These are phyloP conservation scores for Euproctis similis DNA, from an alignment of 2,888 invertebrate genomes.

Conservation along the genomic window DNA sequence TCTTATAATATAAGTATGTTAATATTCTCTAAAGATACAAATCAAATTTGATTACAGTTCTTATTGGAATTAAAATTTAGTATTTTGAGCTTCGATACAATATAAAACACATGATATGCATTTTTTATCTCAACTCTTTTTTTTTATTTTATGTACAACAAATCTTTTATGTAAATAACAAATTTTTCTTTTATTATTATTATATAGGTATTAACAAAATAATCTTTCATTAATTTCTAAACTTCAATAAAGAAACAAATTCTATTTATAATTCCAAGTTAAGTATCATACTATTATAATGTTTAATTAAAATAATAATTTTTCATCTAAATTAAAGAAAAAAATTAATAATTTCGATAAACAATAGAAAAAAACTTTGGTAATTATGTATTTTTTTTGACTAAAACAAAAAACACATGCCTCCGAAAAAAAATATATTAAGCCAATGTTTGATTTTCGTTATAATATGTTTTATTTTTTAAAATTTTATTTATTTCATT, in stretches of 20 bases:
- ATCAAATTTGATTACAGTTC: constrained; percentile 29
- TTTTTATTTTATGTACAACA: constrained; percentile 44
- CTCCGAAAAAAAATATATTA: too few relatives aligned
- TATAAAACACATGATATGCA: constrained; percentile 57
- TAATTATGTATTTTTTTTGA: constrained; percentile 45
- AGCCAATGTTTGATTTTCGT: too few relatives aligned
- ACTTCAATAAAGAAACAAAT: too few relatives aligned
- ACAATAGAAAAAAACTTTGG: constrained; percentile 38
- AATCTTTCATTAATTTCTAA: constrained; percentile 26
- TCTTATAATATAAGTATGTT: constrained; percentile 28
- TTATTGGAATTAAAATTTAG: constrained; percentile 43
- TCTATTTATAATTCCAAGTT: constrained; percentile 20
- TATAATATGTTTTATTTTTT: too few relatives aligned
- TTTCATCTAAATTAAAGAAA: constrained; percentile 12
- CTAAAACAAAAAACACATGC: constrained; percentile 32
- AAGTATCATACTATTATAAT: too few relatives aligned
- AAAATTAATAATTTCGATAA: constrained; percentile 22
- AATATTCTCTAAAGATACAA: constrained; percentile 27
- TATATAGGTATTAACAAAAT: constrained; percentile 58
- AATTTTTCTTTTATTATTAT: too few relatives aligned
- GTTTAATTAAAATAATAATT: too few relatives aligned
- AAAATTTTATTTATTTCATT: constrained; percentile 15
- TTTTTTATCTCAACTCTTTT: constrained; percentile 37
- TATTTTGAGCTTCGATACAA: constrained; percentile 48
- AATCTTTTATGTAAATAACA: too few relatives aligned